Base-by-base conservation (phyloP, 2,888 invertebrate genomes). In the Pyrocoelia pectoralis region DNA sequence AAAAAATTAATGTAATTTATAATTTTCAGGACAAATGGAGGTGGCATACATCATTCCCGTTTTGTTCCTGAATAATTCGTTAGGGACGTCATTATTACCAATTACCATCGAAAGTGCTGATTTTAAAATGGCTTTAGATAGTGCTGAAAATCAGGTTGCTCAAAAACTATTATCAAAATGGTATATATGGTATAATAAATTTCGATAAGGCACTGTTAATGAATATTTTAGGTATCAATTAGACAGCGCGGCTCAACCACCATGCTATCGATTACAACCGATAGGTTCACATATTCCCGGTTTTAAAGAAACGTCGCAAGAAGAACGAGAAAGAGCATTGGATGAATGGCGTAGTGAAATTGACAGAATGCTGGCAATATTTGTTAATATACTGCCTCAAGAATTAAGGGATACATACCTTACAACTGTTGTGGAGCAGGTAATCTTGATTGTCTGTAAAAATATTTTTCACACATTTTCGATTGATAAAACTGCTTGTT, bases 401-500 rank as follows among this genome's bases (percentile, higher is more conserved):
- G 92, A 92, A 77, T 86, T 92, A 15, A 86, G 91, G 72, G 92
- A 93, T 74, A 91, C 91, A 0, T 93, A 93, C 80, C 85, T 93
- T 68, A 91, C 92, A 2, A 92, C 92, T 3, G 91, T 92, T 0
- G 88, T 92, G 2, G 93, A 93, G 80, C 92, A 92, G 85, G 89
- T 88, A 70, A 68, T 62, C 19, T n/a, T n/a, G n/a, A n/a, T n/a
- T n/a, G n/a, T n/a, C n/a, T n/a, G n/a, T n/a, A n/a, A n/a, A n/a
- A n/a, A n/a, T n/a, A n/a, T n/a, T n/a, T n/a, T n/a, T n/a, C n/a
- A n/a, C n/a, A n/a, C 24, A 24, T 40, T 40, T 40, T 13, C 40
- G 40, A 40, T 6, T 40, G 8, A 40, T 40, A 40, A n/a, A 6
- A 40, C 12, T 10, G n/a, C 6, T 6, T 12, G 8, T n/a, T 33